These are phyloP conservation scores for Aphidius ervi DNA, from an alignment of 1,140 invertebrate genomes.

Conservation along the genomic window DNA sequence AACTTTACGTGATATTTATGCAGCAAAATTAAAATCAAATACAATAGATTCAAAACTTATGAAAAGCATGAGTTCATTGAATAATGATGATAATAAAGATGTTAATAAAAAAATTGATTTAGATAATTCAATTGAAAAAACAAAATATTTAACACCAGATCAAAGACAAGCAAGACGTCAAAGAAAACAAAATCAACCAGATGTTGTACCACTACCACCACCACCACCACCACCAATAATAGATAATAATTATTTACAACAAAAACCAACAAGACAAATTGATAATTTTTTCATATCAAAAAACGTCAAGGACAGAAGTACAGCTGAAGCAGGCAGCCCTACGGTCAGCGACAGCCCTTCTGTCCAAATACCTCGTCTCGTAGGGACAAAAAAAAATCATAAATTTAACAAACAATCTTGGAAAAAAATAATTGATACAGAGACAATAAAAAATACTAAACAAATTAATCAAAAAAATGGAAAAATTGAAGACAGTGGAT, in stretches of 20 bases:
- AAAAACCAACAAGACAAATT: slow-evolving; percentile 56
- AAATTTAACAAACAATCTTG: slow-evolving; percentile 5
- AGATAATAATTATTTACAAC: slow-evolving; percentile 60
- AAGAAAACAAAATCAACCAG: slow-evolving; percentile 55
- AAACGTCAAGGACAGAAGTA: slow-evolving; percentile 61
- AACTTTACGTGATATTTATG: slow-evolving; percentile 69
- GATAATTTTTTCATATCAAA: slow-evolving; percentile 56
- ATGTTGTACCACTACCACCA: slow-evolving; percentile 60
- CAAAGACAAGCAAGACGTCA: slow-evolving; percentile 67
- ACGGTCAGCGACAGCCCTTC: slow-evolving; percentile 45
- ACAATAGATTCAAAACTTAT: slow-evolving; percentile 26
- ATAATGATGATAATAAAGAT: slow-evolving; percentile 28
- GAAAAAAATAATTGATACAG: neutral
- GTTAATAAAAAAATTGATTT: no score
- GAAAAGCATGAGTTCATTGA: slow-evolving; percentile 28
- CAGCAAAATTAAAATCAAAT: slow-evolving; percentile 51
- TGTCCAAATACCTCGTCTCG: slow-evolving; percentile 36
- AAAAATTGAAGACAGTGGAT: slow-evolving; percentile 60
- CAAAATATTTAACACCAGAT: slow-evolving; percentile 42
- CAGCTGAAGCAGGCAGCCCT: slow-evolving; percentile 45
- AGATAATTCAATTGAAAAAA: slow-evolving; percentile 38
- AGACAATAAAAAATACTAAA: neutral
- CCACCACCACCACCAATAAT: slow-evolving; percentile 53
- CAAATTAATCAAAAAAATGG: neutral
- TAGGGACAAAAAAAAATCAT: slow-evolving; percentile 37